These are phyloP conservation scores for Metacarcinus magister DNA, from an alignment of 2,888 invertebrate genomes.

Conservation along the genomic window DNA sequence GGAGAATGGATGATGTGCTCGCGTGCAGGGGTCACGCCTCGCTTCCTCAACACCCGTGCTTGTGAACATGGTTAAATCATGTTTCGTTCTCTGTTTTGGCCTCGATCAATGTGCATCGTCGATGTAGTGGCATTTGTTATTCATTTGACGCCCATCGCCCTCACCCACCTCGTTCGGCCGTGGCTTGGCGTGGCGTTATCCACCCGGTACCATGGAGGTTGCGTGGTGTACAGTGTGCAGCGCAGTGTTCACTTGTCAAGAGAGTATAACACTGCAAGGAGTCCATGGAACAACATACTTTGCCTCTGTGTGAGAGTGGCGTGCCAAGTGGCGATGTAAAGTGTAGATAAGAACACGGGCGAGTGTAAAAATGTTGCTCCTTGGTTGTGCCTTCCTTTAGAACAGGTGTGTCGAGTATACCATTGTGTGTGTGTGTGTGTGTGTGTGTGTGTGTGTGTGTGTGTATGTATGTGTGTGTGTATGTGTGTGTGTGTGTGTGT, in stretches of 20 bases:
- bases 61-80: slow-evolving; percentile 46
- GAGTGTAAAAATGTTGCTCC: background rate
- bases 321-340: background rate
- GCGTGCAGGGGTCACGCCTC: slow-evolving; percentile 23
- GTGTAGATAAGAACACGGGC: background rate
- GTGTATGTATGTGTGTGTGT: background rate
- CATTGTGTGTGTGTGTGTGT: background rate
- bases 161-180: background rate
- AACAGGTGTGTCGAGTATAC: background rate
- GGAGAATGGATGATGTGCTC: slow-evolving; percentile 22
- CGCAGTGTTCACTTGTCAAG: background rate
- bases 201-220: background rate
- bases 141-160: slow-evolving; percentile 12
- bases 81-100: slow-evolving; percentile 15
- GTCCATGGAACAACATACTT: background rate
- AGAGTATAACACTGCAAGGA: background rate
- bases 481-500: background rate
- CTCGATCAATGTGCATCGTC: slow-evolving; percentile 36
- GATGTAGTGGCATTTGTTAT: slow-evolving; percentile 35
- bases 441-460: background rate
- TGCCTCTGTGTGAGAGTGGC: background rate
- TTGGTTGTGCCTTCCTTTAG: background rate
- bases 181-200: background rate
- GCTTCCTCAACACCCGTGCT: background rate
- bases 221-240: background rate